Conservation (phyloP, 1,140 invertebrate species). For the Heliconius himera region DNA sequence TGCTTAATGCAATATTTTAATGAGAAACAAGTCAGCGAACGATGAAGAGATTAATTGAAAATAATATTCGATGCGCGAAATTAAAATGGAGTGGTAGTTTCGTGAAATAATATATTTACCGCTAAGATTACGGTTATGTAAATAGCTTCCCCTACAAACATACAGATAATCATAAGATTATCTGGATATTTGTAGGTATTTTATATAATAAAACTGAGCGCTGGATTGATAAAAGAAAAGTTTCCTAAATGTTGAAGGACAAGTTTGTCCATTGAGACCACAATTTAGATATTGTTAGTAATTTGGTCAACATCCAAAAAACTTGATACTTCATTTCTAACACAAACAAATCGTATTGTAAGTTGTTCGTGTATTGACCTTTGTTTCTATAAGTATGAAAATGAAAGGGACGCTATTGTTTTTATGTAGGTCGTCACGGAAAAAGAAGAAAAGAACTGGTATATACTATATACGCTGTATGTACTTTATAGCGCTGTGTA, state of each 20-base stretch:
- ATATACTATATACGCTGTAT: no score
- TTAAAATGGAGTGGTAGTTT: slow-evolving; percentile 3
- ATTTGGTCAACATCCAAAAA: slow-evolving; percentile 20
- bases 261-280: slow-evolving; percentile 34
- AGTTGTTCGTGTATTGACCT: slow-evolving; percentile 9
- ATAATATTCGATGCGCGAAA: slow-evolving; percentile 5
- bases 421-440: neutral
- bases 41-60: slow-evolving; percentile 12
- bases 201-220: neutral
- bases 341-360: slow-evolving; percentile 3
- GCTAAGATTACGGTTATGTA: neutral
- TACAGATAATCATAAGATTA: neutral
- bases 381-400: slow-evolving; percentile 1
- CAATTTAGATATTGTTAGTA: slow-evolving; percentile 32
- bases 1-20: slow-evolving; percentile 9
- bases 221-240: neutral
- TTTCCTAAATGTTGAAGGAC: slow-evolving; percentile 1
- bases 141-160: neutral
- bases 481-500: no score
- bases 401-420: neutral
- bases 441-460: neutral
- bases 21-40: slow-evolving; percentile 6
- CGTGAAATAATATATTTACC: neutral
- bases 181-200: no score
- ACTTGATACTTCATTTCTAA: slow-evolving; percentile 14